Evolutionary conservation across 2,113 vertebrate genomes (phyloP).

Genomic region (Chinchilla lanigera): DNA sequence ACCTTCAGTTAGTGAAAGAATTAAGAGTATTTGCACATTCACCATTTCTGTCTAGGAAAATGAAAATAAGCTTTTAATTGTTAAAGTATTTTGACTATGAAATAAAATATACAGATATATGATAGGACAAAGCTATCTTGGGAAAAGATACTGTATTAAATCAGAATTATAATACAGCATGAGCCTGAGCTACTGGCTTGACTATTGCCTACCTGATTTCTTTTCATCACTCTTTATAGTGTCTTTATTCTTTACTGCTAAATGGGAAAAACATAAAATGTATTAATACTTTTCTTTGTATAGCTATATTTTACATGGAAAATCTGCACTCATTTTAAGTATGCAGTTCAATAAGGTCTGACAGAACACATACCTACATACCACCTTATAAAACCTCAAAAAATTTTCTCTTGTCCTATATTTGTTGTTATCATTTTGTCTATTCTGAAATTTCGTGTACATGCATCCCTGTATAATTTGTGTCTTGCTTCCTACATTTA

Average conservation of each 20-base stretch:
- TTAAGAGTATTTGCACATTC: neutral
- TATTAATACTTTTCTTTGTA: neutral
- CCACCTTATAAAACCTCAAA: neutral
- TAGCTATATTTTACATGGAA: neutral
- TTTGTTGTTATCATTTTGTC: neutral
- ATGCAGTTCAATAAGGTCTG: neutral
- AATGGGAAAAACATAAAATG: neutral
- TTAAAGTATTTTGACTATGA: neutral
- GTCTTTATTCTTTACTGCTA: neutral
- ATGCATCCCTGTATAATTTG: neutral
- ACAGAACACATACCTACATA: neutral
- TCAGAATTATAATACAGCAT: neutral
- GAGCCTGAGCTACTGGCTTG: neutral
- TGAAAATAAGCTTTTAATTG: neutral
- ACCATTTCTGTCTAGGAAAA: neutral
- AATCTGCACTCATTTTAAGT: neutral
- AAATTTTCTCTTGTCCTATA: neutral
- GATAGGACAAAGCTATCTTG: neutral
- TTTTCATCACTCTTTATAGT: neutral
- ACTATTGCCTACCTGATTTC: neutral
- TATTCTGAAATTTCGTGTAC: neutral
- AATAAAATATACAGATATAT: neutral
- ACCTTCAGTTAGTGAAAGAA: neutral
- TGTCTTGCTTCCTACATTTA: neutral
- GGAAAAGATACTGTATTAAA: neutral